Evolutionary conservation across 2,113 vertebrate species (phyloP), one percentile per base, ranked within the genome.

Genomic region (Synodontis membranacea): DNA sequence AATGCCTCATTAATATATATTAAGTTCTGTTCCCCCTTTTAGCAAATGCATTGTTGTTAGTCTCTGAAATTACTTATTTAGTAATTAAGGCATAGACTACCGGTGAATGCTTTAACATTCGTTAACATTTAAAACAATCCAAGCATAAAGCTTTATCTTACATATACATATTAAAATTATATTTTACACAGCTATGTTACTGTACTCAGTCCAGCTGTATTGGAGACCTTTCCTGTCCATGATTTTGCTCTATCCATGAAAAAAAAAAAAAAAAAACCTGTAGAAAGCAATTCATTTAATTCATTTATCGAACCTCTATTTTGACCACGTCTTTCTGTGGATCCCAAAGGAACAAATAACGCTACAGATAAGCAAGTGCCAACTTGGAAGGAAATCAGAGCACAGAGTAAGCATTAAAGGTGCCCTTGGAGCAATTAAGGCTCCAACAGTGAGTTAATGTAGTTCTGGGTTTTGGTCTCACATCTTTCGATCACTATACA

Each of bases 331-430:
- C 11, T 28, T 28, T 58, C 31, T 54, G 9, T 34, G 15, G 21
- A 42, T 56, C 5, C 21, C 2, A 80, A 31, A 31, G 19, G 3
- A 80, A 79, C n/a, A 25, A 80, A 37, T 23, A 39, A 80, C 21
- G 1, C 21, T 42, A 42, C 19, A 80, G 78, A 42, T 58, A 80
- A 80, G 50, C 76, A 80, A 28, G 4, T 80, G 50, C 50, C 50
- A 80, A 79, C 44, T 79, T 79, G 52, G 17, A 58, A 42, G n/a
- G 10, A 80, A 80, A 80, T 80, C 52, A 58, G 52, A 80, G 78
- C 37, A 58, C 23, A 52, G n/a, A 8, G 28, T 79, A 37, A 37
- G 76, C n/a, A 54, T 58, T 28, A 7, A 58, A 14, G 10, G 34
- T 80, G 34, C 54, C 78, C 78, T 80, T 58, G 52, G 34, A 39